Base-by-base conservation (phyloP, 2,888 invertebrate species). In the Congeria kusceri region DNA sequence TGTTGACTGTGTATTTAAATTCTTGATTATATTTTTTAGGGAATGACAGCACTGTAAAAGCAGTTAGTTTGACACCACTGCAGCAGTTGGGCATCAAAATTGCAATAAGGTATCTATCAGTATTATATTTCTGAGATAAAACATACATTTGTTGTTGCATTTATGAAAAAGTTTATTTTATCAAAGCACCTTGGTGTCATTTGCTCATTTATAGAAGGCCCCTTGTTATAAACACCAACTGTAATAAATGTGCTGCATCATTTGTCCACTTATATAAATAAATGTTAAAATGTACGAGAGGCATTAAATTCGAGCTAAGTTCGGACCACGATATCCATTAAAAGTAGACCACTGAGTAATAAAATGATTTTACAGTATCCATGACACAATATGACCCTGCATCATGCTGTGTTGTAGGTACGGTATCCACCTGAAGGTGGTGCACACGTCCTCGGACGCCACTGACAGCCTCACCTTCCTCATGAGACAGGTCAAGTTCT, bases 31-130 rank as follows among this genome's bases (percentile, higher is more conserved):
- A 9, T 39, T 39, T 85, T 78, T 23, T 73, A 92, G 91, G 87
- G 25, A 87, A 79, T 58, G 92, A 92, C 25, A 87, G 86, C 78
- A 77, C 87, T 11, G 71, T 92, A 39, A 91, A 91, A 65, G 86
- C 75, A 56, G 86, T 87, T 62, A 85, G 88, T 62, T 75, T 93
- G 23, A 89, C 90, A n/a, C 84, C 89, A 5, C 77, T 91, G n/a
- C 92, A 93, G 76, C 83, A 88, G 53, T 86, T 89, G 23, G 93
- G 92, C 5, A 86, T 93, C 32, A 90, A 91, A 71, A 88, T 90
- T 63, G 90, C 91, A n/a, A 83, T 92, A 64, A 90, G 91, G 92
- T 92, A 70, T 56, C 84, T 63, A 29, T 32, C 20, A 2, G 25
- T 5, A 53, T 53, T 23, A 25, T n/a, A n/a, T n/a, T n/a, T n/a